Evolutionary conservation across 2,797 vertebrate genomes (phyloP).

Genomic region (Crypturellus tataupa): DNA sequence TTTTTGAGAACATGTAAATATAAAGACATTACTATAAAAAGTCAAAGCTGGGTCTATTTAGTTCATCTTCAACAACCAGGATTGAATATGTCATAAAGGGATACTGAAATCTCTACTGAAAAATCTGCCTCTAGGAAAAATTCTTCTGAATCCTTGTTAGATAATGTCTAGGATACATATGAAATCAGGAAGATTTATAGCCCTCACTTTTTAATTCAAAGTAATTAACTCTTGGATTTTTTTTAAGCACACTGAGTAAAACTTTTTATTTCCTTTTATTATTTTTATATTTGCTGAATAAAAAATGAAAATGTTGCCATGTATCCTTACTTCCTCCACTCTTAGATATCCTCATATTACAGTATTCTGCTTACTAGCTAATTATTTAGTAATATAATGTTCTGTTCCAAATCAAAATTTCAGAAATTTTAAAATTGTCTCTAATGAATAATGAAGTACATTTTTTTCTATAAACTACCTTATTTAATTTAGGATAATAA

Average conservation of each 20-base stretch:
- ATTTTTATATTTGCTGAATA: not conserved
- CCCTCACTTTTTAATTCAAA: conserved; percentile 13
- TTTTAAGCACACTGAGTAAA: conserved; percentile 7
- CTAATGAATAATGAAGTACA: not conserved
- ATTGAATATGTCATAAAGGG: not conserved
- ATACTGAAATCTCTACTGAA: not conserved
- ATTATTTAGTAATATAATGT: not conserved
- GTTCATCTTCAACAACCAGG: not conserved
- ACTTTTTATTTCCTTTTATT: not conserved
- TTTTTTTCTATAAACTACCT: not conserved
- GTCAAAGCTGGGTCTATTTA: not conserved
- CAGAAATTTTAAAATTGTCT: not conserved
- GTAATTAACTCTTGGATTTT: conserved; percentile 15
- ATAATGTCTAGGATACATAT: not conserved
- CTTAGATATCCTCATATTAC: not conserved
- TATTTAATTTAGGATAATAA: not conserved
- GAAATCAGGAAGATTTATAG: conserved; percentile 36
- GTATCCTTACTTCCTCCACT: not conserved
- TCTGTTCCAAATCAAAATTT: not conserved
- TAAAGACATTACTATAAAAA: not conserved
- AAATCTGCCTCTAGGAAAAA: conserved; percentile 31
- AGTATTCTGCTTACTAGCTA: not conserved
- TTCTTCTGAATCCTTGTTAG: conserved; percentile 38
- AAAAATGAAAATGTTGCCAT: not conserved
- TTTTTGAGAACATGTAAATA: conserved; percentile 20